These are phyloP conservation scores for Pedionomus torquatus DNA, from an alignment of 2,113 vertebrate genomes.

Conservation along the genomic window DNA sequence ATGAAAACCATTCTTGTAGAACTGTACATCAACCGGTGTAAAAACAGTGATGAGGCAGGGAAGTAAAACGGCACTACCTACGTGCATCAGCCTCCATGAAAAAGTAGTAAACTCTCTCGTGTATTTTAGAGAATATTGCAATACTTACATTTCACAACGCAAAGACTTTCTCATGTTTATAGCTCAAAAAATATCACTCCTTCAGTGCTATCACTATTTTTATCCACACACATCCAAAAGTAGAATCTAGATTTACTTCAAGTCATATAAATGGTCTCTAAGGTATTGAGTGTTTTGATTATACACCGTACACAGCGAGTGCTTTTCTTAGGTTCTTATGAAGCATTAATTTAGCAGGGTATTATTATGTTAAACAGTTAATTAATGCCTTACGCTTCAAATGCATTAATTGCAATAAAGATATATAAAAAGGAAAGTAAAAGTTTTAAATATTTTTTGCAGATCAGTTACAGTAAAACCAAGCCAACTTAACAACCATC, in stretches of 20 bases:
- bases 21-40: background rate
- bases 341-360: background rate
- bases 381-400: background rate
- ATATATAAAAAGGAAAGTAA: background rate
- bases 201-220: background rate
- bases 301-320: background rate
- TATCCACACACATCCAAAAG: background rate
- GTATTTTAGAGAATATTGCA: background rate
- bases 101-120: background rate
- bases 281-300: background rate
- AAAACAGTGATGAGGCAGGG: background rate
- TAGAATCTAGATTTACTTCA: background rate
- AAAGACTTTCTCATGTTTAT: background rate
- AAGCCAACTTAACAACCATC: background rate
- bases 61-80: background rate
- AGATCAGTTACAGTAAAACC: background rate
- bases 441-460: background rate
- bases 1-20: background rate
- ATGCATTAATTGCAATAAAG: background rate
- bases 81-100: background rate
- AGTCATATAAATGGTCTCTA: background rate
- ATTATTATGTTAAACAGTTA: background rate
- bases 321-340: background rate
- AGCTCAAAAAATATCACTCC: background rate
- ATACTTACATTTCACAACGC: background rate